These are phyloP conservation scores for Teleopsis dalmanni DNA, from an alignment of 1,140 invertebrate genomes.

Conservation along the genomic window DNA sequence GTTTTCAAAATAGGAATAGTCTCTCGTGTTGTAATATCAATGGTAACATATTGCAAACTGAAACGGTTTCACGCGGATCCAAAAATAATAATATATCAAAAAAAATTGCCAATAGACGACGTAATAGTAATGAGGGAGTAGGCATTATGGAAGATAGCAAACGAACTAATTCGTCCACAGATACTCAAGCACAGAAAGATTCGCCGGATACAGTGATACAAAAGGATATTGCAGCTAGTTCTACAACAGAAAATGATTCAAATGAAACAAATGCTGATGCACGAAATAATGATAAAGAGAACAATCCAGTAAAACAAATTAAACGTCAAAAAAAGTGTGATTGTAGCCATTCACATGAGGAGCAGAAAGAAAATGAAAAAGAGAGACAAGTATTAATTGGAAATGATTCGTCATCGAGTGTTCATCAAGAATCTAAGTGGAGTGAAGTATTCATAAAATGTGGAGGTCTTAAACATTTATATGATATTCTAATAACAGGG, in stretches of 20 bases:
- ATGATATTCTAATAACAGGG: slow-evolving; percentile 86
- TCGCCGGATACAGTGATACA: slow-evolving; percentile 14
- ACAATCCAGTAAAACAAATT: slow-evolving; percentile 19
- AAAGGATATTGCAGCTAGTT: slow-evolving; percentile 13
- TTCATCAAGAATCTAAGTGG: slow-evolving; percentile 49
- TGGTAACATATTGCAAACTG: too few species aligned
- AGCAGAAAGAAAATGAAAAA: too few species aligned
- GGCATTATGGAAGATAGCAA: slow-evolving; percentile 17
- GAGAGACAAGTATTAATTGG: slow-evolving; percentile 15
- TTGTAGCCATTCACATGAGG: neutral
- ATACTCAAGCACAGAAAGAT: slow-evolving; percentile 17
- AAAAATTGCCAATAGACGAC: slow-evolving; percentile 15
- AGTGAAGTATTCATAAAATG: slow-evolving; percentile 73
- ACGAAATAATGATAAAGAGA: slow-evolving; percentile 36
- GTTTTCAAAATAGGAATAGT: slow-evolving; percentile 8
- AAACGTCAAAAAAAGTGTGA: slow-evolving; percentile 33
- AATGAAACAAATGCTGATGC: slow-evolving; percentile 33
- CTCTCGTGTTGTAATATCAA: slow-evolving; percentile 15
- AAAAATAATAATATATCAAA: neutral
- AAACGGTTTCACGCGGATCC: too few species aligned
- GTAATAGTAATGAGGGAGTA: slow-evolving; percentile 29
- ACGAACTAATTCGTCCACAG: slow-evolving; percentile 13
- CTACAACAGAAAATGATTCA: slow-evolving; percentile 44
- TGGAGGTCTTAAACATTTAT: slow-evolving; percentile 78
- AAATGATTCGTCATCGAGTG: neutral